Evolutionary conservation across 2,888 invertebrate genomes (phyloP), one percentile per base, ranked within the genome.

Genomic region (Rhingia campestris): DNA sequence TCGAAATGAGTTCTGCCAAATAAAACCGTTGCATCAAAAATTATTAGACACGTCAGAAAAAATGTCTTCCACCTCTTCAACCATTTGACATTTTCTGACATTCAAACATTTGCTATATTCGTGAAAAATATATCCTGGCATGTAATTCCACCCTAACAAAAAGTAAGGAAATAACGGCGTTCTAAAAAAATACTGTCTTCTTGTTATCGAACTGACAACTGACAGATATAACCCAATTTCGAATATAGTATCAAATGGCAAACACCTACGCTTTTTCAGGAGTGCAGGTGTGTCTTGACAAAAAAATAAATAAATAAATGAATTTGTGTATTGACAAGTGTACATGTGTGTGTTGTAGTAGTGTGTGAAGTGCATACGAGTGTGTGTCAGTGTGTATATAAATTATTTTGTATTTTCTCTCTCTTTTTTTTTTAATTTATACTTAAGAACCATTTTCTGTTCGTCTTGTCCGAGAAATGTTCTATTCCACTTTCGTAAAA

Each of bases 181-280:
- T 22, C 22, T 22, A 22, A 22, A 22, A 22, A 22, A 22, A 22
- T 22, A 2, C 22, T 22, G 1, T 22, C 22, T 22, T 22, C 22
- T 22, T 22, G 22, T 22, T 22, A 22, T 22, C 22, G 22, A 49
- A 47, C 6, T 22, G 47, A 22, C 47, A 59, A 58, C 10, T 75
- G 63, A 69, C 73, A 73, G n/a, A 2, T 49, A 12, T 66, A 80
- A 70, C 84, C 84, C 64, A 84, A 74, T 80, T 49, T n/a, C 37
- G 54, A 58, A 54, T 39, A 58, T 79, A 63, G 64, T 84, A 84
- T 84, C 84, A 56, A 84, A 80, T 84, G 47, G 79, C 84, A 70
- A 69, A 43, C 80, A 80, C 84, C 84, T 70, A 84, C 84, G 47
- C 54, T 35, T 30, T 41, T 63, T 67, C 7, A 9, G 6, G 4